Conservation (phyloP, 2,797 vertebrate genomes). For the Microchirus variegatus region DNA sequence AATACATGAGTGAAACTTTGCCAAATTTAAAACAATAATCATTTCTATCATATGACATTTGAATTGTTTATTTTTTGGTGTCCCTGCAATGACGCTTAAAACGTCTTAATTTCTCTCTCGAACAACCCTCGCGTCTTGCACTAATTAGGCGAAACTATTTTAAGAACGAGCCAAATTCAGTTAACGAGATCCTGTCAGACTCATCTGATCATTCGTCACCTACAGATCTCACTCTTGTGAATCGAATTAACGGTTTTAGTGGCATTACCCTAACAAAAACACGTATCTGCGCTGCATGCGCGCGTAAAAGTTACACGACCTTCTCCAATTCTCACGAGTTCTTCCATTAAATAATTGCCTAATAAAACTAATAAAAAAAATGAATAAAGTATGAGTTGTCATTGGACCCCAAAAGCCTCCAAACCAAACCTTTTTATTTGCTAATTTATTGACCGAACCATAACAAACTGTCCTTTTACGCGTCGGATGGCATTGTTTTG, state of each 20-base stretch:
- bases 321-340: background rate
- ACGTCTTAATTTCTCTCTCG: background rate
- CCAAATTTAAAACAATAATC: too few species aligned
- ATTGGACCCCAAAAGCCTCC: conserved; percentile 1
- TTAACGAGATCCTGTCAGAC: conserved; percentile 60
- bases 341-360: background rate
- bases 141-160: conserved; percentile 9
- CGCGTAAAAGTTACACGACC: conserved; percentile 13
- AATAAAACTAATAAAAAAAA: background rate
- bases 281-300: conserved; percentile 8
- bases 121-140: conserved; percentile 49
- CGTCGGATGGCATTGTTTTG: conserved; percentile 62
- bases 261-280: conserved; percentile 12
- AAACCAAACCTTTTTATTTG: conserved; percentile 16
- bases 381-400: background rate
- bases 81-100: too few species aligned
- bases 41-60: too few species aligned
- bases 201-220: conserved; percentile 42
- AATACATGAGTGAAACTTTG: too few species aligned
- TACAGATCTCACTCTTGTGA: conserved; percentile 21
- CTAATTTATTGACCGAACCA: conserved; percentile 55
- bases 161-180: conserved; percentile 42
- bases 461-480: conserved; percentile 51
- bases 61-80: too few species aligned
- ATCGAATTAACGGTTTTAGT: conserved; percentile 41